These are phyloP conservation scores for Sorex fumeus DNA, from an alignment of 2,113 vertebrate species.

Conservation along the genomic window DNA sequence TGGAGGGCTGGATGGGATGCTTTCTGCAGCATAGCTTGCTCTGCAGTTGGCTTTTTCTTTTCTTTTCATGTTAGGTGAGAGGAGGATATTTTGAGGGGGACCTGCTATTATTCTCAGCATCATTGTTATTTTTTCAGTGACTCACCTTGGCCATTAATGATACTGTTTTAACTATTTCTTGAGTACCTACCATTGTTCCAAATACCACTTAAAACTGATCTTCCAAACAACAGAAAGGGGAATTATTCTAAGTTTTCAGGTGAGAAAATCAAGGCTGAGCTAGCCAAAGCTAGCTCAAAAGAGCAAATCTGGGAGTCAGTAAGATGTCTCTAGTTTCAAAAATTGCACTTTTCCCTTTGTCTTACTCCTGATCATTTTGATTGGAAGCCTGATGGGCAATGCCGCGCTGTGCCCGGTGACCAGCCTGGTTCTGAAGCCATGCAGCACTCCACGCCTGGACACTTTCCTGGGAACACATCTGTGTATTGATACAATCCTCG, in stretches of 20 bases:
- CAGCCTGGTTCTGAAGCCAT: neutral
- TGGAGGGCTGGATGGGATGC: neutral
- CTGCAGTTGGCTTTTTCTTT: neutral
- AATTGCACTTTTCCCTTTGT: neutral
- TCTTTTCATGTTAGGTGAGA: neutral
- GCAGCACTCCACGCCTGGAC: neutral
- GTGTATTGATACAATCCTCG: neutral
- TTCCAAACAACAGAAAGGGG: neutral
- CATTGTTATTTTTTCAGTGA: constrained; percentile 44
- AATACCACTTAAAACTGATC: constrained; percentile 12
- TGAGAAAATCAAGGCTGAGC: constrained; percentile 8
- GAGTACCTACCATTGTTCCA: neutral
- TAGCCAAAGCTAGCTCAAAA: constrained; percentile 8
- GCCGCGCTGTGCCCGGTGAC: neutral
- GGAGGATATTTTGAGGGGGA: neutral
- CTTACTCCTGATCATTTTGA: neutral
- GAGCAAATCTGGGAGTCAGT: neutral
- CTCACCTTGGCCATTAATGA: constrained; percentile 10
- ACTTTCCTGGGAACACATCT: neutral
- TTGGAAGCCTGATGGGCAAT: neutral
- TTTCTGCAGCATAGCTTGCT: constrained; percentile 22
- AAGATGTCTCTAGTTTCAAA: neutral
- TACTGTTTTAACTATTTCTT: constrained; percentile 37
- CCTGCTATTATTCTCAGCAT: neutral
- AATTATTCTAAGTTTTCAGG: neutral